Evolutionary conservation across 2,113 vertebrate genomes (phyloP), one percentile per base, ranked within the genome.

Genomic region (Alaudala cheleensis): DNA sequence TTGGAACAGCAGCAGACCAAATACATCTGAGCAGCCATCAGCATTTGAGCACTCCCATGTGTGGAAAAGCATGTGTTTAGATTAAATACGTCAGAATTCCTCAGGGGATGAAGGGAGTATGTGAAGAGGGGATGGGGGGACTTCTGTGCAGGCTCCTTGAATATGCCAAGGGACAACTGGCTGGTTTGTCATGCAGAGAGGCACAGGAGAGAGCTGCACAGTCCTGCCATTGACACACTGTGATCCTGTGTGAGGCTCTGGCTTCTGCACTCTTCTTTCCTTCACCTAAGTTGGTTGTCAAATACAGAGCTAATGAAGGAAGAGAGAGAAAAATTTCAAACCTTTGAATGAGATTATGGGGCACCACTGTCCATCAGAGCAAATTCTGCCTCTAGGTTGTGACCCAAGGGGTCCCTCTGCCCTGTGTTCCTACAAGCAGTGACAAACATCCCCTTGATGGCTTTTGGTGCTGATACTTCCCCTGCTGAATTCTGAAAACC

Each of bases 31-130:
- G 33, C 65, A 79, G 24, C 47, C 45, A 45, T 4, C 44, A 56
- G 64, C 49, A 61, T 64, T 31, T 78, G 51, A 69, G 19, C 40
- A 3, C 33, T 91, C 15, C 37, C 61, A 57, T 51, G 29, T 12
- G 4, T 44, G 71, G 66, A 82, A 89, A 76, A 73, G 26, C 17
- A 21, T 6, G 4, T 19, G 12, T 72, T 85, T 73, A 64, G 44
- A 81, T 91, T 56, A 77, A 90, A 58, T 54, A 42, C 45, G 66
- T 85, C 87, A 90, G 81, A 69, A 6, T 42, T 95, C 69, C 81
- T 90, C 62, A 54, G 81, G 56, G 60, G 22, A 85, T 77, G 42
- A 77, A 73, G 54, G 57, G 40, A 60, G 62, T 70, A 45, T 23
- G 40, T 66, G 81, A 65, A 76, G 72, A 45, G 58, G 58, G 78